Evolutionary conservation across 2,888 invertebrate species (phyloP), one percentile per base, ranked within the genome.

Genomic region (Fabriciana adippe): DNA sequence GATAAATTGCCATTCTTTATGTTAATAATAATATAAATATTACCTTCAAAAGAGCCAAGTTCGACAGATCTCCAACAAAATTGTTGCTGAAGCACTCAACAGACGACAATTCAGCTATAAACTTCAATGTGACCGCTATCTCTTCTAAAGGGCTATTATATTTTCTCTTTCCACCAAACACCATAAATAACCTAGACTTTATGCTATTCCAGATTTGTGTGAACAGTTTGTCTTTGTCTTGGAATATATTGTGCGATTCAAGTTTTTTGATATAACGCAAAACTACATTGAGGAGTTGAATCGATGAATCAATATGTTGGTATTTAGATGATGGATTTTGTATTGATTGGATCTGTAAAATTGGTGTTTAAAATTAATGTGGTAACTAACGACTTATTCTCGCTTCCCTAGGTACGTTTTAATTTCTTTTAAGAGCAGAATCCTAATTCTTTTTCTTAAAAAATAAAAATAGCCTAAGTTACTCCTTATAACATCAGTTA

Each of bases 251-350:
- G 66, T 92, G 89, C 0, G 81, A 72, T 71, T 90, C 90, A 0
- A 92, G 73, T 71, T 89, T 92, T 41, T 90, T 92, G n/a, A 85
- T 77, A 64, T 92, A 81, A 2, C 92, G 75, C 1, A 92, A 67
- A 0, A 80, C 74, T 0, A 89, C 80, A 59, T 82, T 91, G 21
- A 92, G 66, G 0, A 92, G 78, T 64, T 90, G 86, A 2, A 89
- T 73, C 0, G 92, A 87, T 0, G 86, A 78, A 50, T 87, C 88
- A 0, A 91, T 73, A 70, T 91, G 85, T 21, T 82, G 86, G 0
- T 73, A 68, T 75, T 89, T 90, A 0, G 88, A 78, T 15, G 80
- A 73, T 0, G 80, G 67, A 51, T 79, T 82, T 74, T 84, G 78
- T 48, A 90, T 77, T 1, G 85, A 75, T 75, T 82, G 75, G 47